Evolutionary conservation across 1,140 invertebrate genomes (phyloP).

Genomic region (Tetramorium alpestre): DNA sequence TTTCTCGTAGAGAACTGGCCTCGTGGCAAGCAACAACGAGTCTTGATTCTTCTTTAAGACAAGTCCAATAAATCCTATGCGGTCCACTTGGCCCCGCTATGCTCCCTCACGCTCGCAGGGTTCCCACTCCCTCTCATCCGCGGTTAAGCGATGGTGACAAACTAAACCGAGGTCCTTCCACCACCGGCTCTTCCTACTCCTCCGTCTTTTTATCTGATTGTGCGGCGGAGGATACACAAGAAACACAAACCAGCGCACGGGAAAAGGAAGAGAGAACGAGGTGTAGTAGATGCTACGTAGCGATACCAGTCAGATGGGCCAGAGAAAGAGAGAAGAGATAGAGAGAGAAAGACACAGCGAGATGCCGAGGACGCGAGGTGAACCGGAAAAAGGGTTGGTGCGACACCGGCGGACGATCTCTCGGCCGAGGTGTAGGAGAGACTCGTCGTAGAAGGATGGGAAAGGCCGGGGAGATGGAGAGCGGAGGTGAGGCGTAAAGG

Average conservation of each 20-base stretch:
- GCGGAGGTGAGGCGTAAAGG: constrained; percentile 32
- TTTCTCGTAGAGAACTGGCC: constrained; percentile 69
- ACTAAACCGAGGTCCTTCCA: constrained; percentile 68
- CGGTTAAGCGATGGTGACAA: constrained; percentile 73
- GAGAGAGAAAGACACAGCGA: constrained; percentile 25
- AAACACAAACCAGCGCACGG: constrained; percentile 65
- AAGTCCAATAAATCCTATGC: constrained; percentile 74
- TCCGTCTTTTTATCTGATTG: constrained; percentile 72
- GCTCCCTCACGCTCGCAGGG: background rate
- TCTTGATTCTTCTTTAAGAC: constrained; percentile 74
- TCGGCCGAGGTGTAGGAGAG: constrained; percentile 17
- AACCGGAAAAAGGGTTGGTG: constrained; percentile 69
- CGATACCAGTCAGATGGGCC: constrained; percentile 45
- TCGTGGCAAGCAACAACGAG: constrained; percentile 73
- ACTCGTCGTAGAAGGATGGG: background rate
- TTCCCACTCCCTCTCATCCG: constrained; percentile 29
- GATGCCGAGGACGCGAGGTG: constrained; percentile 38
- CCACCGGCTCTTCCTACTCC: constrained; percentile 51
- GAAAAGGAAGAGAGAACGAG: constrained; percentile 14
- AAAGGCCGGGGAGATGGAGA: background rate
- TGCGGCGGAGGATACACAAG: constrained; percentile 72
- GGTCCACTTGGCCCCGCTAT: constrained; percentile 4
- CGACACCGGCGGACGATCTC: constrained; percentile 38
- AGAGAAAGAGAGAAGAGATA: constrained; percentile 36
- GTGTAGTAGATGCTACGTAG: constrained; percentile 69